Evolutionary conservation across 2,113 vertebrate genomes (phyloP), one percentile per base, ranked within the genome.

Genomic region (Aleadryas rufinucha): DNA sequence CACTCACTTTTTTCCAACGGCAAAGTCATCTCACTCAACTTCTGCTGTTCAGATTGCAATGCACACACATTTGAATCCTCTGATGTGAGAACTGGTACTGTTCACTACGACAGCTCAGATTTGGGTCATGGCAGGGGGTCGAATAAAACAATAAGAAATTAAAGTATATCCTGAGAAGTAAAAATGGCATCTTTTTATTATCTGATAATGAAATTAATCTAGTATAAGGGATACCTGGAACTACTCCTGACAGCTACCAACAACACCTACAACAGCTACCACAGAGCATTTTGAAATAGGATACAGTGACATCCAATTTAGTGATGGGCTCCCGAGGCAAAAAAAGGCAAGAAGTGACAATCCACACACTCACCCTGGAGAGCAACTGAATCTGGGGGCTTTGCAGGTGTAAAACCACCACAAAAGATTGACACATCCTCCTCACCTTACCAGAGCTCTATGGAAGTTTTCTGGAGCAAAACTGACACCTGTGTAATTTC

Each of bases 381-480:
- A 93, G 64, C 84, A 95, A 53, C 26, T 3, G 1, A 68, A 82
- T 91, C 74, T 28, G 4, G 74, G 69, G 61, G 77, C 65, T 94
- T 64, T 82, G 84, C 89, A 95, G 91, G 91, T 95, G 93, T 87
- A 90, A 95, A 92, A 92, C 47, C 74, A 60, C 52, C 1, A 5
- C 28, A 30, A 61, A 54, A 91, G 85, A 89, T 20, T 95, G 90
- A 93, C 85, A 61, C 53, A 53, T 61, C 54, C 59, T 94, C 80
- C 50, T 91, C 47, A 45, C 39, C 31, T 66, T 44, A 39, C 57
- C 81, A 61, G 6, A 57, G 66, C 16, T 79, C 44, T 37, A 4
- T 17, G 35, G 78, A 65, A 77, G 35, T 13, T 53, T 65, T 81
- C 47, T 50, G 76, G 27, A 70, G 83, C 56, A 78, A 42, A 84